Base-by-base conservation (phyloP, 2,888 invertebrate species). In the Lasius platythorax region DNA sequence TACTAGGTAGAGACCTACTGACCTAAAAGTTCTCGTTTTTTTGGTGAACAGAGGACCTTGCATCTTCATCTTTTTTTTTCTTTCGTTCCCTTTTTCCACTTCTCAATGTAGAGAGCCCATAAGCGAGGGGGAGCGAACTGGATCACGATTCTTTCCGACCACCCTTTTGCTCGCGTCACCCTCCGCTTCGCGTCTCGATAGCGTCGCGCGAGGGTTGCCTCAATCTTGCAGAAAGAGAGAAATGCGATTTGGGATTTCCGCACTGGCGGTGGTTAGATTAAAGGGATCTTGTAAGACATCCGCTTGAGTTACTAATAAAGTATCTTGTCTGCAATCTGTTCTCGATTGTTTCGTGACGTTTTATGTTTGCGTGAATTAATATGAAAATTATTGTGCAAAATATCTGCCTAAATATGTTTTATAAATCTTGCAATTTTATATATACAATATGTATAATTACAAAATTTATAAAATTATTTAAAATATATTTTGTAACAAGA, bases 1-100 rank as follows among this genome's bases (percentile, higher is more conserved):
- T 85, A 76, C 8, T 23, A 23, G n/a, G 18, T 46, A 85, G 75
- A 89, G 88, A 91, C 93, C 93, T 91, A 93, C 85, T 92, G 91
- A 91, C 92, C 92, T 91, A 92, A 91, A 91, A 93, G 88, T 89
- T 87, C 37, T 85, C 75, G 79, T 86, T 84, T 86, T 84, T 81
- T 70, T 70, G 67, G 33, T 15, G 33, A 53, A 53, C 6, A 53
- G 50, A 84, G 5, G 30, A 46, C 23, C 18, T 23, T 37, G 37
- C 33, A 3, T 85, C 76, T 87, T 83, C 81, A n/a, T 53, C 83
- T 87, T 88, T 88, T 85, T 87, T 88, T 33, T 66, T 28, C 83
- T 28, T 37, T 33, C 15, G 37, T 11, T 56, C 43, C 3, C 46
- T 70, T 3, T 56, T 46, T 78, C 6, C 46, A 56, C 23, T 75